Evolutionary conservation across 2,888 invertebrate genomes (phyloP).

Genomic region (Diarsia dahlii): DNA sequence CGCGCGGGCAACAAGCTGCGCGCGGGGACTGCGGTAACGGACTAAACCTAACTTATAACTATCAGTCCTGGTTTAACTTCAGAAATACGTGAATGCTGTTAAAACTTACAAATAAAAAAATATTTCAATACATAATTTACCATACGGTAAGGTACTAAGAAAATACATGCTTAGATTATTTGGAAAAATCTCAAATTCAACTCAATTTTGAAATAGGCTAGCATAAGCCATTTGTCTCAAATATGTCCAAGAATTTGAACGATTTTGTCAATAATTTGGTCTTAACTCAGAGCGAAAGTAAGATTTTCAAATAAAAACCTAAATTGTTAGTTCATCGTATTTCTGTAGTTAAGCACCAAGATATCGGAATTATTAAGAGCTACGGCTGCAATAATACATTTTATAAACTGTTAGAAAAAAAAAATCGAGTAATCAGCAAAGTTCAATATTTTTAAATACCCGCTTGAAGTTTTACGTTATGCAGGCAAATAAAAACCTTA

Average conservation of each 20-base stretch:
- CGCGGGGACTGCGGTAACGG: conserved; percentile 86
- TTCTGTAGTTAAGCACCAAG: conserved; percentile 50
- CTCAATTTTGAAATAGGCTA: not conserved
- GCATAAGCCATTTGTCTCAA: not conserved
- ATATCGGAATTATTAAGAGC: conserved; percentile 23
- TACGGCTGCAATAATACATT: conserved; percentile 44
- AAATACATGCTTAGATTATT: not conserved
- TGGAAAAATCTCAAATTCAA: not conserved
- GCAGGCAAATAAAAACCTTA: not conserved
- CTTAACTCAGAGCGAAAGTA: not conserved
- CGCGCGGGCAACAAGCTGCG: conserved; percentile 85
- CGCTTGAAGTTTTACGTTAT: not conserved
- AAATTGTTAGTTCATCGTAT: not conserved
- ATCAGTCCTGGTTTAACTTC: conserved; percentile 55
- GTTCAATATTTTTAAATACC: not conserved
- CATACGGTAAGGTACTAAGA: not conserved
- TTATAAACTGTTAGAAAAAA: not conserved
- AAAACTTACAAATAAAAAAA: conserved; percentile 8
- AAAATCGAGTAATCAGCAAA: not conserved
- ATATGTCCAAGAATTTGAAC: not conserved
- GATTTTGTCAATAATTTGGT: not conserved
- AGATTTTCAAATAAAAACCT: not conserved
- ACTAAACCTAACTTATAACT: conserved; percentile 78
- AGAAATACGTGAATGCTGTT: conserved; percentile 24
- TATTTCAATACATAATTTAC: too few relatives aligned